Base-by-base conservation (phyloP, 2,888 invertebrate genomes). In the Polyommatus iphigenia region DNA sequence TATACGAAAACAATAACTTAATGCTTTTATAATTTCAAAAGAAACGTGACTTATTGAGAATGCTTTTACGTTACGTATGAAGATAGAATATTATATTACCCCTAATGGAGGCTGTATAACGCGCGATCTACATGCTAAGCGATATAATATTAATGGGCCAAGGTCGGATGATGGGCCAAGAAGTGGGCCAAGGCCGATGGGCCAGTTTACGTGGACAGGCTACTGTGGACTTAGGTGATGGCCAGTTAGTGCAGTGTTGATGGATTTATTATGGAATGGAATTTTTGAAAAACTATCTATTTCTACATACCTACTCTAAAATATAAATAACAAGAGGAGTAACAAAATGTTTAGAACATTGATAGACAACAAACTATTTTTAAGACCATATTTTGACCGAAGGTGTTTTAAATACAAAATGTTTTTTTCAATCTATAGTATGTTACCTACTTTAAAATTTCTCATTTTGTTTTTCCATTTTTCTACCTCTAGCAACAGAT, bases 1-100 rank as follows among this genome's bases (percentile, higher is more conserved):
- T 79, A 80, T 82, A 78, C 77, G 80, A 79, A 81, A 81, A 81
- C 81, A 82, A 81, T 80, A 80, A 81, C 80, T 80, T 79, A 79
- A 80, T 78, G 81, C 80, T 81, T 80, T 82, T 82, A 81, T 80
- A 82, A 76, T 82, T 81, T 78, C 77, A 77, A 77, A 77, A 73
- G 72, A 77, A 72, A 77, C 77, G 77, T 67, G 41, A 36, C 54
- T 57, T 77, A 57, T 77, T 32, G 72, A 57, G 29, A 54, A 77
- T 57, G 72, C 77, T 72, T 57, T 77, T 71, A 72, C 41, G 41
- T 72, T 77, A 59, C 24, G 20, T 41, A 57, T 72, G 50, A 10
- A 57, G 71, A 3, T 24, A 20, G 77, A 77, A 77, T 77, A 77
- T 77, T 77, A 41, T 77, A 77, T 72, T 77, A 72, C 77, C 36